Conservation (phyloP, 2,888 invertebrate genomes). For the Sinopyrophorus schimmeli region DNA sequence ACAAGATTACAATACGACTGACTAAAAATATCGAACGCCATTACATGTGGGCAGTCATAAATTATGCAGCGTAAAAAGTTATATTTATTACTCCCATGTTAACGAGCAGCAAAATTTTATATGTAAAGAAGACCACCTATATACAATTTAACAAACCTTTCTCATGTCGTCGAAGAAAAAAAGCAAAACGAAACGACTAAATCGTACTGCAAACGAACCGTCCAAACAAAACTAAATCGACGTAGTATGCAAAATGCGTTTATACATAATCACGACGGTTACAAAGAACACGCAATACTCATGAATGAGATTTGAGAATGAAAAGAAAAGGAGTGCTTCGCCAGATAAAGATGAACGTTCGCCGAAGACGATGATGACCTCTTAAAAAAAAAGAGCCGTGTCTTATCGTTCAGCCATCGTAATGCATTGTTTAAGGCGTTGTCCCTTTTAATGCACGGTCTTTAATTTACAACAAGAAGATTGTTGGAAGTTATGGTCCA, state of each 20-base stretch:
- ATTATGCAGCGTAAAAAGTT: constrained; percentile 7
- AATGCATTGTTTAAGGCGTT: too few species aligned
- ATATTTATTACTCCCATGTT: constrained; percentile 18
- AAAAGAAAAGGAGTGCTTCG: neutral
- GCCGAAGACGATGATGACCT: constrained; percentile 12
- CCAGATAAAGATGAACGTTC: neutral
- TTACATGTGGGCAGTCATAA: constrained; percentile 10
- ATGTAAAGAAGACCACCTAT: constrained; percentile 20
- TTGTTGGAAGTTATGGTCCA: too few species aligned
- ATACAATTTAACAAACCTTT: constrained; percentile 2
- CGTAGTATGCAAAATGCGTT: constrained; percentile 15
- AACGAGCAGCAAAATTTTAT: constrained; percentile 16
- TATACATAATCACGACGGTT: constrained; percentile 7
- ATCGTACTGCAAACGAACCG: constrained; percentile 8
- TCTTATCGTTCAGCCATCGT: constrained; percentile 3
- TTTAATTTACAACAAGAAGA: too few species aligned
- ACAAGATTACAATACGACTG: neutral
- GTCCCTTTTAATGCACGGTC: too few species aligned
- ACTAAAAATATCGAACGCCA: constrained; percentile 4
- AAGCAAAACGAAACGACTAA: constrained; percentile 8
- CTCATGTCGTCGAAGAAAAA: constrained; percentile 1
- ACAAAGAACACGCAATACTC: constrained; percentile 7
- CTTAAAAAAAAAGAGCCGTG: constrained; percentile 12
- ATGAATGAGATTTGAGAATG: constrained; percentile 11
- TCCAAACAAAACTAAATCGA: constrained; percentile 11